Percentiles rank a stretch among this genome's conserved stretches.
These are phyloP conservation scores for Cnemophilus loriae DNA, from an alignment of 2,113 vertebrate species.

Conservation along the genomic window DNA sequence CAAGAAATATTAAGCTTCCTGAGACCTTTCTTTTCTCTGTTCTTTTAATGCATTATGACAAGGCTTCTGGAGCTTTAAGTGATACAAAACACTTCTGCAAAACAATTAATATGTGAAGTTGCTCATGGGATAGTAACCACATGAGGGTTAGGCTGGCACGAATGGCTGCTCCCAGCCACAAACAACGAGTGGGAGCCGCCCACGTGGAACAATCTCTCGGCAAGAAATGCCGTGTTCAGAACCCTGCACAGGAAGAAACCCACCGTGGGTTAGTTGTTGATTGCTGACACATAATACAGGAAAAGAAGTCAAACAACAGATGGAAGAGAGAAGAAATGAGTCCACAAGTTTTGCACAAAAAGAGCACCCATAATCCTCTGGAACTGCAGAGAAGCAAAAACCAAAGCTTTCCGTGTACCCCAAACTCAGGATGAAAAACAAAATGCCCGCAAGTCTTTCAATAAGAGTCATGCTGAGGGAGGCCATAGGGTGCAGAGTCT, in stretches of 20 bases:
- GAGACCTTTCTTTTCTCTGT: not conserved
- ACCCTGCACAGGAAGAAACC: not conserved
- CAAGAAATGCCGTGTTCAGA: not conserved
- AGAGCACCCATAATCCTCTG: not conserved
- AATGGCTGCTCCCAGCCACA: not conserved
- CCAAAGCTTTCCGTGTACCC: not conserved
- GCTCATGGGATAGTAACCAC: not conserved
- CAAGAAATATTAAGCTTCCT: not conserved
- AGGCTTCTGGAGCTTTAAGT: not conserved
- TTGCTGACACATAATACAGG: not conserved
- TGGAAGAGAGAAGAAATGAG: not conserved
- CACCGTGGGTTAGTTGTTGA: not conserved
- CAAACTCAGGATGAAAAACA: not conserved
- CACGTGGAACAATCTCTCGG: accelerated
- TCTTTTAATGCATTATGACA: not conserved
- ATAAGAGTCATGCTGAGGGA: not conserved
- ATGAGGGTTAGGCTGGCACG: not conserved
- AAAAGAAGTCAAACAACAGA: not conserved
- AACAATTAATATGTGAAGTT: not conserved
- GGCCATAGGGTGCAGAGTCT: not conserved
- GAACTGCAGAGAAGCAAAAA: not conserved
- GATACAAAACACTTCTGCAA: not conserved
- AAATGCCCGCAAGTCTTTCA: not conserved
- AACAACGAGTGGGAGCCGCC: not conserved
- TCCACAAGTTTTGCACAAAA: not conserved